Conservation (phyloP, 2,113 vertebrate genomes). For the Carettochelys insculpta region DNA sequence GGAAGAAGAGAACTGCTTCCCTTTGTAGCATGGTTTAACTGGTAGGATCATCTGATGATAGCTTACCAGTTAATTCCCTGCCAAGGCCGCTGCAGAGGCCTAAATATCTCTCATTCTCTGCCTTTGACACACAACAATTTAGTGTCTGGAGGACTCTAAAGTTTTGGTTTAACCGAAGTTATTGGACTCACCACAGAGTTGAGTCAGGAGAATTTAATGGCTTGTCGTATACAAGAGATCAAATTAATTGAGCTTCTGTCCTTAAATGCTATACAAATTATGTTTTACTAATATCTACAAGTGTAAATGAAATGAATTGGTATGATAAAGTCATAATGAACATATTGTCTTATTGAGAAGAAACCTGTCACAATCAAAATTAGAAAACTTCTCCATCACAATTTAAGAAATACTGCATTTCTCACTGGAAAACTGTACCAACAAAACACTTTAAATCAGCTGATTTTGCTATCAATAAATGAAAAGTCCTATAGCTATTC, state of each 20-base stretch:
- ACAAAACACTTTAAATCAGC: not conserved
- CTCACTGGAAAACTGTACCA: not conserved
- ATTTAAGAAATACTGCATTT: not conserved
- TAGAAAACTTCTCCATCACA: too few species aligned
- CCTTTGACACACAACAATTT: not conserved
- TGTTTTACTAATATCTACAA: not conserved
- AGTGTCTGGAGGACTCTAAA: not conserved
- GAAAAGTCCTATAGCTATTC: not conserved
- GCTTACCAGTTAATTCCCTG: not conserved
- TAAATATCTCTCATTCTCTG: not conserved
- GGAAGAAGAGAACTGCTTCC: not conserved
- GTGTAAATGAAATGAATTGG: not conserved
- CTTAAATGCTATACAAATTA: not conserved
- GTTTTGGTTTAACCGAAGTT: not conserved
- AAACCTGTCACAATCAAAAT: too few species aligned
- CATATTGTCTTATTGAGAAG: not conserved
- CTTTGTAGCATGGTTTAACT: not conserved
- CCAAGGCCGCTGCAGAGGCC: too few species aligned
- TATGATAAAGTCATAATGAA: not conserved
- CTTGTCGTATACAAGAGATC: too few species aligned
- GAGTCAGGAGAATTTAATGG: too few species aligned
- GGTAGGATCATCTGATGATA: not conserved
- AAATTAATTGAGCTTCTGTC: too few species aligned
- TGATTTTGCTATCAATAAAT: conserved; percentile 26
- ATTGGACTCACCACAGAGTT: too few species aligned